phyloP scores from a whole-genome alignment of 2,797 vertebrate genomes.

The Rhinella marina region DNA sequence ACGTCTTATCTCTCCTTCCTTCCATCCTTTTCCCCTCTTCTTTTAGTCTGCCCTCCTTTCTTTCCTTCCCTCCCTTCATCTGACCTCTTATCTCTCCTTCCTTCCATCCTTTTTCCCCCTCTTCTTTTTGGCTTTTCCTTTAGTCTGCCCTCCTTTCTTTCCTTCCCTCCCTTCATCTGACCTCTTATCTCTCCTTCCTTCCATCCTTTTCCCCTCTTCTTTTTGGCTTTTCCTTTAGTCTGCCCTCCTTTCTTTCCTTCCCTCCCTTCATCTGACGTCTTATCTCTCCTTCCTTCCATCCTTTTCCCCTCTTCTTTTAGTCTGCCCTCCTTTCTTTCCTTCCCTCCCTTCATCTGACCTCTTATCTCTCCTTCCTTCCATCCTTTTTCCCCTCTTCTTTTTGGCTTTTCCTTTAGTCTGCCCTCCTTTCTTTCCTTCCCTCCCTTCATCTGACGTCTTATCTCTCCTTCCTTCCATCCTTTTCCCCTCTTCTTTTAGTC shows the following conservation, averaged over 20 bases:
- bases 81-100: background rate
- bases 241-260: background rate
- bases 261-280: background rate
- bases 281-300: background rate
- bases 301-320: too few species aligned
- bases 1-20: background rate
- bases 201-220: background rate
- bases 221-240: background rate
- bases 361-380: too few species aligned
- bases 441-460: background rate
- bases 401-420: too few species aligned
- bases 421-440: too few species aligned
- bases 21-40: background rate
- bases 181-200: too few species aligned
- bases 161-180: too few species aligned
- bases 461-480: background rate
- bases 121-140: too few species aligned
- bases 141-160: too few species aligned
- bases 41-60: background rate
- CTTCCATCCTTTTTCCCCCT: background rate
- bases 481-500: too few species aligned
- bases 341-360: background rate
- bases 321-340: background rate
- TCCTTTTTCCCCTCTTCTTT: background rate
- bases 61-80: background rate